Percentiles rank a stretch among this genome's conserved stretches.
Evolutionary conservation across 1,140 invertebrate species (phyloP).

Genomic region (Drosophila serrata): DNA sequence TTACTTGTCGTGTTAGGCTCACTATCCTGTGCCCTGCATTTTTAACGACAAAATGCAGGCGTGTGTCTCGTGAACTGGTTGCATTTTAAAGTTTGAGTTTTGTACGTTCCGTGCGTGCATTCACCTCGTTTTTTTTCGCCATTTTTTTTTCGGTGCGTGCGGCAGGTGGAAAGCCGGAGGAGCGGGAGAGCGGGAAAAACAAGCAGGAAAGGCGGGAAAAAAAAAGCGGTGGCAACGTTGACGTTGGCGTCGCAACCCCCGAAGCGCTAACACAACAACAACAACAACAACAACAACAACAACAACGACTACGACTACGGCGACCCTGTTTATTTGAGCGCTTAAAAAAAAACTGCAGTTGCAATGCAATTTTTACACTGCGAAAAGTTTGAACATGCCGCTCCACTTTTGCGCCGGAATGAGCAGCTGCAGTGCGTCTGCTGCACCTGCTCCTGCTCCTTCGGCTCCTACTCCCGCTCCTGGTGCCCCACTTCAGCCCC

Average conservation of each 20-base stretch:
- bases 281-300: constrained; percentile 6
- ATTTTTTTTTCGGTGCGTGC: constrained; percentile 77
- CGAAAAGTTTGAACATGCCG: constrained; percentile 79
- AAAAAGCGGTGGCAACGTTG: constrained; percentile 38
- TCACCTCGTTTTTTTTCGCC: constrained; percentile 74
- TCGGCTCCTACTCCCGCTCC: constrained; percentile 1
- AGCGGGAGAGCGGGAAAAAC: constrained; percentile 15
- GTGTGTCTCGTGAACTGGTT: constrained; percentile 66
- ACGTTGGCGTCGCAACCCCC: constrained; percentile 59
- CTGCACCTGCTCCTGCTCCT: constrained; percentile 9
- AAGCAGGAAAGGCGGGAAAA: constrained; percentile 9
- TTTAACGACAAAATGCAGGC: constrained; percentile 55
- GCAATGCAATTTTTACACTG: constrained; percentile 79
- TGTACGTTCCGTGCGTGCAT: constrained; percentile 76
- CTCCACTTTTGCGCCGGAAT: constrained; percentile 76
- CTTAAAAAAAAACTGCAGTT: constrained; percentile 70
- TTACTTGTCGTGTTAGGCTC: constrained; percentile 7
- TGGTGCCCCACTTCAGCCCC: constrained; percentile 48
- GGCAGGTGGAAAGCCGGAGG: constrained; percentile 51
- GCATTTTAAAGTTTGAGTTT: constrained; percentile 84
- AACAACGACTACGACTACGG: constrained; percentile 35
- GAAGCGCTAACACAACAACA: constrained; percentile 49
- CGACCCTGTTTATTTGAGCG: constrained; percentile 81
- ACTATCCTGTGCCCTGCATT: constrained; percentile 9
- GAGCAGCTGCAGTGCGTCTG: constrained; percentile 43